These are phyloP conservation scores for Microctonus hyperodae DNA, from an alignment of 2,888 invertebrate genomes.

Conservation along the genomic window DNA sequence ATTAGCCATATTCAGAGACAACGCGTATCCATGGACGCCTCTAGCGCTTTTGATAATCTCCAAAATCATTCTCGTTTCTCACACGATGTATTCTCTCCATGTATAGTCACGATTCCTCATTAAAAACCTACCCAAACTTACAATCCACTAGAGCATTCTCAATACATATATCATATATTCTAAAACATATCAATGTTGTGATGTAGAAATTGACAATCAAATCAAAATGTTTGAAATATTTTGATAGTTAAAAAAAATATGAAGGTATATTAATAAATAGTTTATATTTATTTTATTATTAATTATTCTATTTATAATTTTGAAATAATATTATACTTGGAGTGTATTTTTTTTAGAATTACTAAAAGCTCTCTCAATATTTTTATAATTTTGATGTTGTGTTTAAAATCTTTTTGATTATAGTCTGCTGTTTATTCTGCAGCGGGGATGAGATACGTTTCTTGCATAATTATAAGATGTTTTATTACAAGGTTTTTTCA, in stretches of 20 bases:
- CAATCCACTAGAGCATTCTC: not conserved
- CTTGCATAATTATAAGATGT: not conserved
- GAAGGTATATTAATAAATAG: too few relatives aligned
- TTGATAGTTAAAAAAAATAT: too few relatives aligned
- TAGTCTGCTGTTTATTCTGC: not conserved
- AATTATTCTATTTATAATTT: too few relatives aligned
- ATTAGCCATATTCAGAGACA: slow-evolving; percentile 62
- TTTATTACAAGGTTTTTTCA: slow-evolving; percentile 46
- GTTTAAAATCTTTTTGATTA: too few relatives aligned
- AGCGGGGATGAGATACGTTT: not conserved
- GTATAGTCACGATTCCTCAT: slow-evolving; percentile 30
- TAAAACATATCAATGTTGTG: not conserved
- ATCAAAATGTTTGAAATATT: too few relatives aligned
- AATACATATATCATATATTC: not conserved
- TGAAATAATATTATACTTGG: too few relatives aligned
- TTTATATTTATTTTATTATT: too few relatives aligned
- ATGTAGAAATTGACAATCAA: too few relatives aligned
- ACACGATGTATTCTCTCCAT: slow-evolving; percentile 10
- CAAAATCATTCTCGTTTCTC: slow-evolving; percentile 30
- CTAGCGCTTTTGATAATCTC: slow-evolving; percentile 40
- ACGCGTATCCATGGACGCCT: slow-evolving; percentile 51
- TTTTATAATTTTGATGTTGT: too few relatives aligned
- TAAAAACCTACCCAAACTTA: slow-evolving; percentile 24
- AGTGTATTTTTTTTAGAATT: too few relatives aligned
- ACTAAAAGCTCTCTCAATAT: too few relatives aligned